Evolutionary conservation across 2,888 invertebrate species (phyloP), one percentile per base, ranked within the genome.

Genomic region (Sminthurides aquaticus): DNA sequence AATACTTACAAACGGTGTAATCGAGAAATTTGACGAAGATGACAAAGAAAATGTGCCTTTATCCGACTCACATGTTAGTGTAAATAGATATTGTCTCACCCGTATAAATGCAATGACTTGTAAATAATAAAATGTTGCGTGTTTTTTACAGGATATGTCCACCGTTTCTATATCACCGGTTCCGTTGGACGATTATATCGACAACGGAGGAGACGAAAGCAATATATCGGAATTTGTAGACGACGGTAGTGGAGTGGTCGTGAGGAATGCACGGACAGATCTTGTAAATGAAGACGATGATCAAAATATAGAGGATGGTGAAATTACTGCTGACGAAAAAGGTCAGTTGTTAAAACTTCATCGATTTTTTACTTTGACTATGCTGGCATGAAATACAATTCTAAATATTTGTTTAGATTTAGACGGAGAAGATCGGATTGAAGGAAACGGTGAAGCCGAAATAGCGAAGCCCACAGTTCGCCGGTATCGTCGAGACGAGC

Each of bases 111-210:
- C 43, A 11, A 8, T 58, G 2, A 20, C 26, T n/a, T 58, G 5
- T 58, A 11, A 34, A 43, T 48, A 25, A 11, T 59, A 3, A 3
- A 20, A 27, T 59, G 18, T 59, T 48, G 58, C 22, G 25, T 59
- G 29, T 25, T 29, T 55, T 28, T n/a, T 29, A 8, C 34, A 74
- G 74, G 74, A 74, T 60, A 63, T 68, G 20, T 71, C 71, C 49
- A 58, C 71, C 24, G 67, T 68, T 25, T 74, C 74, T 2, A 69
- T 74, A 57, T 74, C 74, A 20, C 72, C 74, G 8, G 67, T 66
- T 24, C 72, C 74, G 2, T 67, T 74, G 11, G 74, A 74, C 56
- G 57, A 67, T 34, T 74, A 74, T 24, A 48, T 27, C 26, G 60
- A 65, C 43, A 48, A 57, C 26, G 49, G 49, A 20, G 27, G 52